Conservation (phyloP, 2,113 vertebrate species). For the Corythornis cristatus region DNA sequence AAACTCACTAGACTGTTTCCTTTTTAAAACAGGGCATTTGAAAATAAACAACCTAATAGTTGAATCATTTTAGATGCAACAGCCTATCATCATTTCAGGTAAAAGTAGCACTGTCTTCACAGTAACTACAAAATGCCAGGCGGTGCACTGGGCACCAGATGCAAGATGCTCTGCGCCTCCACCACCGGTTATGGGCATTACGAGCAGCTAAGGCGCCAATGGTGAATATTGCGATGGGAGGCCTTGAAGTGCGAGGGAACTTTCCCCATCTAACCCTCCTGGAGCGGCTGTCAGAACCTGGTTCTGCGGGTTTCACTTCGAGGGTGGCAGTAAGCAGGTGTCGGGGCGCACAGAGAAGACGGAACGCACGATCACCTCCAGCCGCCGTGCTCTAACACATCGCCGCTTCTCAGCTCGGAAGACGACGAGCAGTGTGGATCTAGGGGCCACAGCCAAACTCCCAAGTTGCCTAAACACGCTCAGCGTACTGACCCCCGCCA, state of each 20-base stretch:
- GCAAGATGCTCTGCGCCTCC: accelerated
- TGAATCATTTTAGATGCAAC: neutral
- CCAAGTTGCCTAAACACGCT: accelerated
- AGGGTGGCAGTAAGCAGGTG: accelerated
- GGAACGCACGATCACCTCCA: neutral
- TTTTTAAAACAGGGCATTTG: neutral
- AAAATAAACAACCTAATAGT: neutral
- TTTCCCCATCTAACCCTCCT: accelerated
- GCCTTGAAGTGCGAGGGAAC: neutral
- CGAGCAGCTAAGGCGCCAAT: neutral
- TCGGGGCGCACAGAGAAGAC: accelerated
- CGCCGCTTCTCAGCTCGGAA: neutral
- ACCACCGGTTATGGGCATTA: accelerated
- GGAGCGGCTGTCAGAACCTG: accelerated
- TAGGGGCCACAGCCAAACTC: accelerated
- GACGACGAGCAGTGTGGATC: accelerated
- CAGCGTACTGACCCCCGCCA: neutral
- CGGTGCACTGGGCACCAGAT: neutral
- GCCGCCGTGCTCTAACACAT: neutral
- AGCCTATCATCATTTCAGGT: neutral
- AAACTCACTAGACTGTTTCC: neutral
- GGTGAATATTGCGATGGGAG: accelerated
- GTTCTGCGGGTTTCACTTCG: neutral
- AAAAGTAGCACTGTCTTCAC: accelerated
- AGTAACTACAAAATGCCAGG: neutral